phyloP scores from a whole-genome alignment of 2,113 vertebrate species.

The Cochlearius cochlearius region DNA sequence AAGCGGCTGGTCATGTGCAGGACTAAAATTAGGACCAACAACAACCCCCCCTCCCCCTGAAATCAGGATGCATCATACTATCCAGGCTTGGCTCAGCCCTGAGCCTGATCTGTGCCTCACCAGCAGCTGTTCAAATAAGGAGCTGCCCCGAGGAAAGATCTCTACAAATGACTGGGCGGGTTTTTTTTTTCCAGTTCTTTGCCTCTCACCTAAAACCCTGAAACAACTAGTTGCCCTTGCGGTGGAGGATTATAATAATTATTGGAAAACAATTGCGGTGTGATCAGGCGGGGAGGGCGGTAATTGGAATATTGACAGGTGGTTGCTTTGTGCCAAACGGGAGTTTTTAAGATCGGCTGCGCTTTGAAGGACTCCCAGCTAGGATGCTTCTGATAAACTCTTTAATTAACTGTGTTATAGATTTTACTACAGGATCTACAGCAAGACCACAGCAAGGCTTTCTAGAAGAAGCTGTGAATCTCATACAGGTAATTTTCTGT shows the following conservation, averaged over 20 bases:
- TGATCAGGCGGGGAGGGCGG: conserved; percentile 75
- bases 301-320: conserved; percentile 77
- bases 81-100: conserved; percentile 55
- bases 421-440: neutral
- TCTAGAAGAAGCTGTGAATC: neutral
- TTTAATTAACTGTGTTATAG: neutral
- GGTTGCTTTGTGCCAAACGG: conserved; percentile 83
- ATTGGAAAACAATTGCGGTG: conserved; percentile 82
- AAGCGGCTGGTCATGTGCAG: conserved; percentile 76
- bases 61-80: conserved; percentile 66
- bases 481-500: neutral
- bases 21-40: conserved; percentile 59
- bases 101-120: conserved; percentile 58
- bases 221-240: conserved; percentile 78
- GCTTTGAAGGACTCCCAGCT: conserved; percentile 37
- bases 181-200: conserved; percentile 15
- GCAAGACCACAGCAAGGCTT: neutral
- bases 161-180: conserved; percentile 62
- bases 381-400: conserved; percentile 15
- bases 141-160: conserved; percentile 71
- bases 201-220: conserved; percentile 69
- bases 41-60: conserved; percentile 28
- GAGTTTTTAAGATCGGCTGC: conserved; percentile 59
- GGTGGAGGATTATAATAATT: conserved; percentile 84
- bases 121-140: conserved; percentile 80